Base-by-base conservation (phyloP, 2,113 vertebrate genomes). In the Gallinago jamesoni region DNA sequence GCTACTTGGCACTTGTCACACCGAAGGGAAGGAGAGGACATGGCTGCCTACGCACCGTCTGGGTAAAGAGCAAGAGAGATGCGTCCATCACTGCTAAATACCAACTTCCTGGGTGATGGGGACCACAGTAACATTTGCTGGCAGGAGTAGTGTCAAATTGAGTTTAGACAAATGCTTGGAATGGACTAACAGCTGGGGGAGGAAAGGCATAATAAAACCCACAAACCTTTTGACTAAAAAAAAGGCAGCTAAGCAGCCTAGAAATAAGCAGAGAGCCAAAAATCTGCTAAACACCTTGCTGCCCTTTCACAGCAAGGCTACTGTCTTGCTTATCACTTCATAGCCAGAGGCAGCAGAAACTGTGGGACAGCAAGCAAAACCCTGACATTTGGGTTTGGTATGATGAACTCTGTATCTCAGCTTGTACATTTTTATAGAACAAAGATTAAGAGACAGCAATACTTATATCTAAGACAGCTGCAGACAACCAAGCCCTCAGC, bases 141-240 rank as follows among this genome's bases (percentile, higher is more conserved):
- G 78, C 0, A 0, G 60, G 14, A 85, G 30, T 9, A 3, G 9
- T 0, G 0, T 67, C 78, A 66, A 6, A 14, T 1, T 3, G 66
- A 82, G 62, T 78, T 88, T 21, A 52, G 57, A 43, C 23, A 52
- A 75, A 82, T 0, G 5, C 59, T 45, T 62, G 64, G 62, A 74
- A 70, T 4, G 43, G 76, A 22, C 56, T 7, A 13, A 37, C 19
- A 83, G 64, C 73, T 48, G 17, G 4, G 24, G 16, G 37, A 48
- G 18, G 62, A 27, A 20, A 66, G 33, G 48, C 30, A 55, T 85
- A 56, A 74, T 23, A 84, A 87, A 77, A 14, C 12, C 27, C 89
- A 56, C 35, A 62, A 43, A 33, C 8, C 37, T 82, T 17, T 2
- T n/a, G 82, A 72, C 41, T 55, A 1, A 56, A 73, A 39, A 39